phyloP scores from a whole-genome alignment of 1,140 invertebrate genomes.

The Ostrea denselamellosa region DNA sequence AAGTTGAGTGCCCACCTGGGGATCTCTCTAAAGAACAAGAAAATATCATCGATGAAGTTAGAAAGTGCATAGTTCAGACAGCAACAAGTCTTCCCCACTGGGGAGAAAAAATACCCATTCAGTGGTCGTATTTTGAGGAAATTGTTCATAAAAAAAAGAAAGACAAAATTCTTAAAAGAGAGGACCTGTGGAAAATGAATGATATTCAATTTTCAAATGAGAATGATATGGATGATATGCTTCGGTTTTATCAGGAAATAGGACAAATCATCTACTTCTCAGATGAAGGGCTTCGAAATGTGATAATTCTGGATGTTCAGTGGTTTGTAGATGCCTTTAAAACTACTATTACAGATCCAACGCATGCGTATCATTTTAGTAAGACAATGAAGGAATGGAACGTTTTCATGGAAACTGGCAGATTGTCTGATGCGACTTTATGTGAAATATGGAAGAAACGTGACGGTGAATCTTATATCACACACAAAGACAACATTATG shows the following conservation, averaged over 20 bases:
- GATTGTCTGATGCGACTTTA: not conserved
- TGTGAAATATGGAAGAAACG: not conserved
- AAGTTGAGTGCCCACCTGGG: not conserved
- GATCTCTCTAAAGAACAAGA: not conserved
- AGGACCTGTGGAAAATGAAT: not conserved
- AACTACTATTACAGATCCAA: not conserved
- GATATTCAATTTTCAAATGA: not conserved
- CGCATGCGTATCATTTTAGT: not conserved
- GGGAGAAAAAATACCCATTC: not conserved
- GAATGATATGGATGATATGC: not conserved
- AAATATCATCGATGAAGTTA: not conserved
- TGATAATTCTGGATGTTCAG: not conserved
- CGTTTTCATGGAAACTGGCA: not conserved
- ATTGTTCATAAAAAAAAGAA: not conserved
- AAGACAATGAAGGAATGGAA: not conserved
- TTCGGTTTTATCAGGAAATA: not conserved
- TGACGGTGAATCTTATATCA: not conserved
- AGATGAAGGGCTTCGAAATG: not conserved
- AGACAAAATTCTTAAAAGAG: not conserved
- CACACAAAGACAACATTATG: not conserved
- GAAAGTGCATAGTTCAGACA: not conserved
- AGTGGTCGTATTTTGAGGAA: not conserved
- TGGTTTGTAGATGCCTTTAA: constrained; percentile 1
- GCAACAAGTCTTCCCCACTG: not conserved
- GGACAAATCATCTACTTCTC: not conserved